Evolutionary conservation across 2,888 invertebrate genomes (phyloP).

Genomic region (Philereme transversata): DNA sequence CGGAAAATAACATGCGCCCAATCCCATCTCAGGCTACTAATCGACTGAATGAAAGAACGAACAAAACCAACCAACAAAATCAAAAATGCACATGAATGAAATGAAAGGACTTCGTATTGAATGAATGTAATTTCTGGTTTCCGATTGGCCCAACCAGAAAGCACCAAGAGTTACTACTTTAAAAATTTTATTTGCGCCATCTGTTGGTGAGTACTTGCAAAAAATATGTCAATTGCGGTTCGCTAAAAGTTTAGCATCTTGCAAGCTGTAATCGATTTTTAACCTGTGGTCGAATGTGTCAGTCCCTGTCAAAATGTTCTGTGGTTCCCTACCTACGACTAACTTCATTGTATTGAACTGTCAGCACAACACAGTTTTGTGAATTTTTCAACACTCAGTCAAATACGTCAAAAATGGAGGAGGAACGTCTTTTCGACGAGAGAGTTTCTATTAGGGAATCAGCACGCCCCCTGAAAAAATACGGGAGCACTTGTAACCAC

Average conservation of each 20-base stretch:
- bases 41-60: slow-evolving; percentile 54
- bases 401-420: slow-evolving; percentile 86
- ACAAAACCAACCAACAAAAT: slow-evolving; percentile 20
- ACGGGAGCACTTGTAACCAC: slow-evolving; percentile 94
- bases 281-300: neutral
- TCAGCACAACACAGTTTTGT: neutral
- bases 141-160: neutral
- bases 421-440: slow-evolving; percentile 91
- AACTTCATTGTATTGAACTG: slow-evolving; percentile 35
- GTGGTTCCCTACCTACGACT: neutral
- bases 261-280: neutral
- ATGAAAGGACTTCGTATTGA: neutral
- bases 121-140: slow-evolving; percentile 1
- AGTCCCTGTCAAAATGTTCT: no score
- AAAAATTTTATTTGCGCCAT: neutral
- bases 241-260: no score
- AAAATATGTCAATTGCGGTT: neutral
- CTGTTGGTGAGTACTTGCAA: slow-evolving; percentile 5
- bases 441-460: slow-evolving; percentile 93
- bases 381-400: neutral
- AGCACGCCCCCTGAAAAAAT: slow-evolving; percentile 92
- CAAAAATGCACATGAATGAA: slow-evolving; percentile 44
- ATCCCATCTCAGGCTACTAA: slow-evolving; percentile 39
- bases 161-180: neutral
- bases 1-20: slow-evolving; percentile 47